Evolutionary conservation across 2,113 vertebrate genomes (phyloP).

Genomic region (Onychostruthus taczanowskii): DNA sequence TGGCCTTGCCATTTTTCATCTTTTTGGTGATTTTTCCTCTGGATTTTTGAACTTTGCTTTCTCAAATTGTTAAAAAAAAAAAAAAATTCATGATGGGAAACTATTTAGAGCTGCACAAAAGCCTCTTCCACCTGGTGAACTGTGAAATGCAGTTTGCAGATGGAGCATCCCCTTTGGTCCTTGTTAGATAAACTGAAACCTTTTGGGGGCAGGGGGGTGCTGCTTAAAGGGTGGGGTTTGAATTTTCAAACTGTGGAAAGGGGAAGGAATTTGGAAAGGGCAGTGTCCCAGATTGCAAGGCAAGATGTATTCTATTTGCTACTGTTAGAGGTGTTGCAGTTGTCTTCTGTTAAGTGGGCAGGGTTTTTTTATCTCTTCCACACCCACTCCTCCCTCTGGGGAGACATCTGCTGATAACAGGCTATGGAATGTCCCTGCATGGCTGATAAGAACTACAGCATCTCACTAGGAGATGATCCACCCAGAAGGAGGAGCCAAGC

Average conservation of each 20-base stretch:
- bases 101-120: not conserved
- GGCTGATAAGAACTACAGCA: no score
- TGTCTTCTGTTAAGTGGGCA: no score
- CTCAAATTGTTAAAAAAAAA: not conserved
- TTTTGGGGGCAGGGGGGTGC: not conserved
- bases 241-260: not conserved
- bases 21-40: not conserved
- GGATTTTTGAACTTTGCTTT: not conserved
- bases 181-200: fast-evolving
- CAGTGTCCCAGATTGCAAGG: no score
- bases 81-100: not conserved
- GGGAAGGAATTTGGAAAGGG: not conserved
- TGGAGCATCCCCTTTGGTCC: not conserved
- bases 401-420: no score
- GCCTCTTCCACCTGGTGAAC: not conserved
- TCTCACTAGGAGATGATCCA: no score
- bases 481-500: no score
- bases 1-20: not conserved
- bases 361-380: no score
- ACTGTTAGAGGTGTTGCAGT: no score
- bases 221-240: not conserved
- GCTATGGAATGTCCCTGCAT: no score
- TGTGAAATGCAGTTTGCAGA: not conserved
- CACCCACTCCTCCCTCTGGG: no score
- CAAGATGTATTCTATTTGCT: no score